Base-by-base conservation (phyloP, 1,140 invertebrate genomes). In the Rhyacophila brunnea region DNA sequence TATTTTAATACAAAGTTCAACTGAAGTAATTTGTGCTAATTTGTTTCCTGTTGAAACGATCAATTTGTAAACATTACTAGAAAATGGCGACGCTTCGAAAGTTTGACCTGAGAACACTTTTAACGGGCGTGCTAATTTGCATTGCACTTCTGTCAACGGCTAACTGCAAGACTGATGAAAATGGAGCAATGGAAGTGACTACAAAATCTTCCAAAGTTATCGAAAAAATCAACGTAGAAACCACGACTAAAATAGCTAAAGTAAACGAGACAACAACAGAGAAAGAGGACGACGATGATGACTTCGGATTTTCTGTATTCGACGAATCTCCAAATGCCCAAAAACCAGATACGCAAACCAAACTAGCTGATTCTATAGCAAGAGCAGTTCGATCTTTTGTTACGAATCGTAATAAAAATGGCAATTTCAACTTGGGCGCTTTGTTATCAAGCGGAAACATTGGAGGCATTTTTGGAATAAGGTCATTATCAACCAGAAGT, bases 291-390 rank as follows among this genome's bases (percentile, higher is more conserved):
- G 62, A 64, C 18, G 57, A 61, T 45, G 44, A 53, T 9, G 53
- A 60, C 23, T 58, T 64, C 19, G 52, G 55, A 14, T 54, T 64
- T 28, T 57, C 62, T 5, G 35, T 64, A 9, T 60, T 64, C 10
- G 62, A 64, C 18, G 53, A 59, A 38, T 18, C 49, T 6, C 23
- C 48, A 11, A 13, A 47, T 38, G 34, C 42, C 18, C 32, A 44
- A 15, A 64, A 56, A 48, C 52, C 28, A 15, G 53, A 53, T 6
- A 51, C 56, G 1, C 34, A 57, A 6, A 36, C 18, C 7, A 50
- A 48, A 32, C 35, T 64, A 11, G 62, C 40, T 10, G 58, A 55
- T 18, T 51, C 62, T 7, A 60, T 64, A 35, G 14, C 49, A 0
- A 60, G 43, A 51, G 62, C 62, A 4, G 47, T 60, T 4, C 20